Evolutionary conservation across 2,113 vertebrate genomes (phyloP).

Genomic region (Cyanistes caeruleus): DNA sequence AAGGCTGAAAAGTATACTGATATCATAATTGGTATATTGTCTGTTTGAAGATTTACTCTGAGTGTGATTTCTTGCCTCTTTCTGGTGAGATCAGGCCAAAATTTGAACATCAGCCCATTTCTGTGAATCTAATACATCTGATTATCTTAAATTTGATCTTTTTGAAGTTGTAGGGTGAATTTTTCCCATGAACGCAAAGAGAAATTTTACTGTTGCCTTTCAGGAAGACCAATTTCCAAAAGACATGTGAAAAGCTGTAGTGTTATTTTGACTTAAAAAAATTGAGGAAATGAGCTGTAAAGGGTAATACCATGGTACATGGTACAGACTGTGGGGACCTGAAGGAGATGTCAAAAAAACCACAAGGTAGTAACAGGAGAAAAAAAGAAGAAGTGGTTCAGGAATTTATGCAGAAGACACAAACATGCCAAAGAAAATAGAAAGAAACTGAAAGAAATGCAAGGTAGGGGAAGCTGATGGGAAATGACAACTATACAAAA

Average conservation of each 20-base stretch:
- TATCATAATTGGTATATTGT: neutral
- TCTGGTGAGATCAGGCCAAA: neutral
- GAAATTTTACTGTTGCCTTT: neutral
- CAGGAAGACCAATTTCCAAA: neutral
- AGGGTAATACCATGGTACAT: neutral
- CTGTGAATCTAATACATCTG: neutral
- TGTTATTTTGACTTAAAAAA: neutral
- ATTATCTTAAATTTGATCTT: neutral
- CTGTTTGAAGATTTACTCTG: neutral
- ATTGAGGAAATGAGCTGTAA: neutral
- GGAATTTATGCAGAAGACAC: neutral
- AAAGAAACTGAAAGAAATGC: neutral
- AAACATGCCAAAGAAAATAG: neutral
- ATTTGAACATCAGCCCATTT: neutral
- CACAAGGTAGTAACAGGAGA: neutral
- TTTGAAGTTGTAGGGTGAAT: neutral
- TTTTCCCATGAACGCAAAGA: neutral
- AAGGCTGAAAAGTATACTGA: neutral
- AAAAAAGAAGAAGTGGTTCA: neutral
- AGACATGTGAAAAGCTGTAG: neutral
- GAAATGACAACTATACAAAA: neutral
- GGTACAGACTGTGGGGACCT: neutral
- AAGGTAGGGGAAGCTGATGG: neutral
- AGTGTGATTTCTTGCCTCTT: neutral
- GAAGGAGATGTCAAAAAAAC: neutral